Evolutionary conservation across 2,113 vertebrate species (phyloP).

Genomic region (Saimiri boliviensis): DNA sequence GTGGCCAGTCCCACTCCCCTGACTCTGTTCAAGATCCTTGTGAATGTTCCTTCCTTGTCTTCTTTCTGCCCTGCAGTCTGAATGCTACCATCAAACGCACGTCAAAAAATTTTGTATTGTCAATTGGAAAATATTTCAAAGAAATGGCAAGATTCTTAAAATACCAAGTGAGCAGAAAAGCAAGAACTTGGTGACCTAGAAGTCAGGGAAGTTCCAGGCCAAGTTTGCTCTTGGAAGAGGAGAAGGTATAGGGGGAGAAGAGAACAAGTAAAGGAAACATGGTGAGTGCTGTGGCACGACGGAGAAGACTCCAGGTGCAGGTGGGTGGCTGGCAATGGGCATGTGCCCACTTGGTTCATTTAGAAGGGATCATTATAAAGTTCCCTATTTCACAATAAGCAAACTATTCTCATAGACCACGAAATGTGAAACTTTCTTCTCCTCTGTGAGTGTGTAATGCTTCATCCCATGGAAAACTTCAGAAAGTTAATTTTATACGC

Average conservation of each 20-base stretch:
- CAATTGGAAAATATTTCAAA: conserved; percentile 3
- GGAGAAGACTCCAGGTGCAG: not conserved
- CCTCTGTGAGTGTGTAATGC: not conserved
- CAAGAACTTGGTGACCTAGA: not conserved
- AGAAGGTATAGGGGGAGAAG: not conserved
- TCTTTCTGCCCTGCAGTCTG: not conserved
- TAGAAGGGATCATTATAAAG: not conserved
- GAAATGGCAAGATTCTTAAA: not conserved
- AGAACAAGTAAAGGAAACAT: not conserved
- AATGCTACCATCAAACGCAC: not conserved
- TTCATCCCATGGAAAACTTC: not conserved
- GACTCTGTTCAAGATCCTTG: too few relatives aligned
- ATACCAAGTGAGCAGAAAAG: not conserved
- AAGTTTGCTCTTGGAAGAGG: not conserved
- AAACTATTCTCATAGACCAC: not conserved
- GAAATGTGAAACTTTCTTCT: not conserved
- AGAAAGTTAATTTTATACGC: not conserved
- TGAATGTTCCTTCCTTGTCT: not conserved
- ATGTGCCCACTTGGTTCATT: not conserved
- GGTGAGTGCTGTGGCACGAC: not conserved
- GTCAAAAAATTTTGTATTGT: not conserved
- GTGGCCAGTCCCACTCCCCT: not conserved
- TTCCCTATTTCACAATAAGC: not conserved
- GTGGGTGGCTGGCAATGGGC: not conserved
- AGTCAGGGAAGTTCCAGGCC: not conserved